phyloP scores from a whole-genome alignment of 2,797 vertebrate genomes.

The Morelia viridis region DNA sequence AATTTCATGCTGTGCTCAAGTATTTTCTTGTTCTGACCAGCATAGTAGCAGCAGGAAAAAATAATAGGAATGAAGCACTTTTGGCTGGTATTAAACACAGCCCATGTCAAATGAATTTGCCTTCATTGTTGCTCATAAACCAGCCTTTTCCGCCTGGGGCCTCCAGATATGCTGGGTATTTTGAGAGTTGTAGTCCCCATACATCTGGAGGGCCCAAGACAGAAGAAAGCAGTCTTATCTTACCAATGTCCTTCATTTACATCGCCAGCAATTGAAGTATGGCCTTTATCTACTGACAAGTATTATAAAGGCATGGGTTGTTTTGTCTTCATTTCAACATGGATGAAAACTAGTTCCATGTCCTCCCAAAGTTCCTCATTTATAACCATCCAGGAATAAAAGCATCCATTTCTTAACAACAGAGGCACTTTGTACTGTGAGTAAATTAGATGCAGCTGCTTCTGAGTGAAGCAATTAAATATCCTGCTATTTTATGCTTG shows the following conservation, averaged over 20 bases:
- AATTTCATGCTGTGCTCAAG: not conserved
- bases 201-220: not conserved
- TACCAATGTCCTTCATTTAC: not conserved
- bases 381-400: not conserved
- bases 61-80: not conserved
- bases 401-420: not conserved
- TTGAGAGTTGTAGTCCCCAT: not conserved
- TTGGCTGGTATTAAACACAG: not conserved
- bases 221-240: not conserved
- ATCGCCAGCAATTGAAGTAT: not conserved
- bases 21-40: not conserved
- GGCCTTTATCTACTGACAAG: not conserved
- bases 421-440: constrained; percentile 26
- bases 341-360: not conserved
- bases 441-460: constrained; percentile 32
- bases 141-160: not conserved
- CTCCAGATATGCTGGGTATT: not conserved
- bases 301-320: not conserved
- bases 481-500: constrained; percentile 23
- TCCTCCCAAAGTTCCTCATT: not conserved
- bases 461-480: constrained; percentile 45
- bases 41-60: not conserved
- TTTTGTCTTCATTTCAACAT: not conserved
- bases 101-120: not conserved
- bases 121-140: not conserved